These are phyloP conservation scores for Aphis craccivora DNA, from an alignment of 1,140 invertebrate genomes.

Conservation along the genomic window DNA sequence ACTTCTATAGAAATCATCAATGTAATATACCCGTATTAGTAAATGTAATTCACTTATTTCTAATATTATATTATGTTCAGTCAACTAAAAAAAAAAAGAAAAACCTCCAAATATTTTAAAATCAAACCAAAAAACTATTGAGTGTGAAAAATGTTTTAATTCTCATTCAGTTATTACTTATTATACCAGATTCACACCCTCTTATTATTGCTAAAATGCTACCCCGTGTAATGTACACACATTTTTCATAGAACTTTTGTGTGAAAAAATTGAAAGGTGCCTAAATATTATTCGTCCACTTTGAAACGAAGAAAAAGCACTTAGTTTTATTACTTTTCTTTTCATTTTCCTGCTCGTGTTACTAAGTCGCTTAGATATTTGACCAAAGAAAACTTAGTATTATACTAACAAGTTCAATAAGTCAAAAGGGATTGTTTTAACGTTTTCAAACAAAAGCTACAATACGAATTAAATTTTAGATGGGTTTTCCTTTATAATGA, in stretches of 20 bases:
- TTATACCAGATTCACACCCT: background rate
- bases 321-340: constrained; percentile 24
- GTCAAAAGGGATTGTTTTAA: background rate
- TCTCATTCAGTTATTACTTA: background rate
- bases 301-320: background rate
- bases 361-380: background rate
- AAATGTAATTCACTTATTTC: background rate
- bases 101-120: background rate
- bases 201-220: background rate
- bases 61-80: background rate
- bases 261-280: background rate
- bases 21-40: background rate
- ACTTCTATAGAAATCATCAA: background rate
- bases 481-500: background rate
- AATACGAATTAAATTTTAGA: constrained; percentile 13
- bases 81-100: background rate
- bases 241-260: background rate
- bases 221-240: background rate
- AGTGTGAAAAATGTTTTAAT: background rate
- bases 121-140: background rate
- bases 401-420: constrained; percentile 36
- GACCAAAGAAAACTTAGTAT: background rate
- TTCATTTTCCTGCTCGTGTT: background rate
- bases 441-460: constrained; percentile 30
- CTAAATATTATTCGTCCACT: background rate